Conservation (phyloP, 2,113 vertebrate genomes). For the Origma solitaria region DNA sequence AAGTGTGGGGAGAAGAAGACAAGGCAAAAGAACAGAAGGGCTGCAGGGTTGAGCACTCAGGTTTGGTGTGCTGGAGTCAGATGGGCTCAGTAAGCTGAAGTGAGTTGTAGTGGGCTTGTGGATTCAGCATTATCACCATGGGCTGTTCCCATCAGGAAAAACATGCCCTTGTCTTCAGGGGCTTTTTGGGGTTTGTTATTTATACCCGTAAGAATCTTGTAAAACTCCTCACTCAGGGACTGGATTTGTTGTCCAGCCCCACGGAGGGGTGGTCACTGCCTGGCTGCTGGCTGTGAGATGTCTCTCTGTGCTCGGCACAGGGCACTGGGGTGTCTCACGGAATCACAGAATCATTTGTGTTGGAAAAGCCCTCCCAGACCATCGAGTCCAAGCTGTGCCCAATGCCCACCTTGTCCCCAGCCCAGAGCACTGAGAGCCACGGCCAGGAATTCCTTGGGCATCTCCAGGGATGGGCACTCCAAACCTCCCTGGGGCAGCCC, state of each 20-base stretch:
- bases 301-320: accelerated
- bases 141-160: not conserved
- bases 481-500: not conserved
- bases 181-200: not conserved
- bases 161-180: not conserved
- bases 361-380: not conserved
- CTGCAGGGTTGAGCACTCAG: accelerated
- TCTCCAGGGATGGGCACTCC: not conserved
- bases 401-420: not conserved
- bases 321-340: not conserved
- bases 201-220: not conserved
- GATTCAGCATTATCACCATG: accelerated
- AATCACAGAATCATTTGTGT: not conserved
- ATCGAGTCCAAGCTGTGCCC: accelerated
- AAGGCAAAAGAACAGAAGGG: not conserved
- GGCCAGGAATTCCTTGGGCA: accelerated
- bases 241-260: not conserved
- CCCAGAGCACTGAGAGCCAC: not conserved
- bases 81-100: not conserved
- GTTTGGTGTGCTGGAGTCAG: accelerated
- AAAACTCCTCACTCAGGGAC: not conserved
- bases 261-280: accelerated
- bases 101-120: accelerated
- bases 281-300: accelerated
- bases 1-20: not conserved